Base-by-base conservation (phyloP, 2,888 invertebrate genomes). In the Megalurothrips usitatus region DNA sequence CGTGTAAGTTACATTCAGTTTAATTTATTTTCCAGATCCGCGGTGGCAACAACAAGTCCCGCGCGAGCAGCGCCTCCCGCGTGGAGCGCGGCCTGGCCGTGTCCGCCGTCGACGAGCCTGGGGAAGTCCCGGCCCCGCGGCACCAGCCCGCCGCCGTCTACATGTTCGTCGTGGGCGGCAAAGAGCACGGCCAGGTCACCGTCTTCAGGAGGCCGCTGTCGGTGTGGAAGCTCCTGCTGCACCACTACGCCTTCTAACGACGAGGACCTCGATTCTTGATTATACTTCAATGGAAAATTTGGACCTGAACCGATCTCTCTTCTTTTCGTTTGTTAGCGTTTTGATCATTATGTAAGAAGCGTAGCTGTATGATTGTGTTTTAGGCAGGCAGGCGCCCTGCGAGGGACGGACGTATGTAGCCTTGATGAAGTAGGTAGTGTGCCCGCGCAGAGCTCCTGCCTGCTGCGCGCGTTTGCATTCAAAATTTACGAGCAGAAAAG, bases 181-280 rank as follows among this genome's bases (percentile, higher is more conserved):
- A 92, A 84, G 95, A 95, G 86, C 92, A 93, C 80, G 92, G 93
- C 19, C 93, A 94, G 84, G 91, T 92, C 4, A 94, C 94, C 23
- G 90, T 92, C 81, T 92, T 94, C 84, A 92, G 93, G 85, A 89
- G 92, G 84, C 94, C 94, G 14, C 90, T 95, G 63, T 93, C 94
- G 17, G 90, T 95, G 85, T 95, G 95, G 95, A 92, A 92, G 84
- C 89, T 94, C 83, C 91, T 93, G 84, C 87, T 94, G 81, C 68
- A 75, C 68, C 68, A 75, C 26, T 75, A 75, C 68, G 68, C 68
- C 23, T 75, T 75, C 68, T 75, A 12, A 26, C 26, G 4, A 3
- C 10, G 63, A 14, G 1, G 10, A 49, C 49, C 14, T 14, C 49
- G 49, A 49, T 9, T 49, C 14, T 49, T 49, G 49, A 14, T 49